Evolutionary conservation across 2,113 vertebrate genomes (phyloP).

Genomic region (Oreocharis arfaki): DNA sequence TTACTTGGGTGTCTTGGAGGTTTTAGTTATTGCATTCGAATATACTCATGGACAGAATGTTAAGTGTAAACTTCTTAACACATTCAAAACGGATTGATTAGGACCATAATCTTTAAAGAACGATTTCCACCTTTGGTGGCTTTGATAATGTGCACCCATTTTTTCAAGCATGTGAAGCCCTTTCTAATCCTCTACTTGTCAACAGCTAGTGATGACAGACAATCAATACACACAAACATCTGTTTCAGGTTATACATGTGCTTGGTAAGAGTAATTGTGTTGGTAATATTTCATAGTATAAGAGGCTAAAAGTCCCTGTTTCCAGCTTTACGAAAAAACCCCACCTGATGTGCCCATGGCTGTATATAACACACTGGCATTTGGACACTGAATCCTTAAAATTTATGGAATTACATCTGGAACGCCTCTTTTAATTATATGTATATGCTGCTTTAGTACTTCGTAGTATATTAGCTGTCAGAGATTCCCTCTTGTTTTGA

Average conservation of each 20-base stretch:
- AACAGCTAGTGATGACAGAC: neutral
- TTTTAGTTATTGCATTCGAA: neutral
- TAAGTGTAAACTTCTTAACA: neutral
- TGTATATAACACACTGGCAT: neutral
- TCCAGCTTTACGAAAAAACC: neutral
- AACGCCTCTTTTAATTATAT: neutral
- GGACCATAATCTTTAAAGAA: neutral
- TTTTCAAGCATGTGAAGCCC: neutral
- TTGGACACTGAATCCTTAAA: neutral
- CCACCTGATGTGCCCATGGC: neutral
- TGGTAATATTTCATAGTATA: neutral
- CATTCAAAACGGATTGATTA: neutral
- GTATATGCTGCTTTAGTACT: neutral
- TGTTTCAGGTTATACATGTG: neutral
- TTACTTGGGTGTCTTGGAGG: neutral
- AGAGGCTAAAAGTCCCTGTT: neutral
- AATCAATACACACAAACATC: neutral
- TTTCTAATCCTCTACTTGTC: neutral
- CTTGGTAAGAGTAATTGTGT: neutral
- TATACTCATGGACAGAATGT: neutral
- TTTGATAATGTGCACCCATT: neutral
- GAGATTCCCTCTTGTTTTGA: neutral
- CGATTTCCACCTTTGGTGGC: neutral
- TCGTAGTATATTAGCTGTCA: neutral
- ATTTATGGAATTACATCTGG: neutral